Base-by-base conservation (phyloP, 2,113 vertebrate genomes). In the Scortum barcoo region DNA sequence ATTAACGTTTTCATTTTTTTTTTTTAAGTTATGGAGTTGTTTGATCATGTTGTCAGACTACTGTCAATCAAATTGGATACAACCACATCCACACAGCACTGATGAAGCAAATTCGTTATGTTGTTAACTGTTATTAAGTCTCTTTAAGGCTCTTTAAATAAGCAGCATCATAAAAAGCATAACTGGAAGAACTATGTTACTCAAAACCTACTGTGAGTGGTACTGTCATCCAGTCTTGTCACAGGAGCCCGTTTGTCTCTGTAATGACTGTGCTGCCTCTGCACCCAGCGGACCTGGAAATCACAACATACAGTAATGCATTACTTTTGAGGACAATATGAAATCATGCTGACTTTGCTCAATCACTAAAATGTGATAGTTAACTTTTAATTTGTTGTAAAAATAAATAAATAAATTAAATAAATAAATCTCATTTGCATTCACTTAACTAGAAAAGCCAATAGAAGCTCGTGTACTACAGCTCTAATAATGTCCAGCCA, bases 231-330 rank as follows among this genome's bases (percentile, higher is more conserved):
- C 70, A 10, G 58, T 76, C 22, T 4, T 36, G 12, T 68, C 72
- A 86, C 61, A 51, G 68, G 63, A 53, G 4, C 40, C 36, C 89
- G 80, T 48, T 92, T 90, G 20, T 90, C 78, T 90, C 92, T 87
- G 7, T 88, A 46, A 76, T 83, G 84, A 57, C 40, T 8, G 33
- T 42, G 46, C 78, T 93, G 92, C 73, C 87, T 83, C 80, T 90
- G 82, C 20, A 92, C 70, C 91, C 84, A 83, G 7, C 42, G 73
- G n/a, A 91, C 92, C 92, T 93, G 75, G 13, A 87, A 86, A 83
- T 24, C 26, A 87, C 58, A 87, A 53, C 80, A 86, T 0, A 58
- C 11, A 42, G 38, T 24, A 42, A 73, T 28, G 7, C 3, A 40
- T 62, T 40, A 80, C 40, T 65, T 65, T 14, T 26, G 1, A 67